Evolutionary conservation across 2,888 invertebrate species (phyloP), one percentile per base, ranked within the genome.

Genomic region (Julus scandinavius): DNA sequence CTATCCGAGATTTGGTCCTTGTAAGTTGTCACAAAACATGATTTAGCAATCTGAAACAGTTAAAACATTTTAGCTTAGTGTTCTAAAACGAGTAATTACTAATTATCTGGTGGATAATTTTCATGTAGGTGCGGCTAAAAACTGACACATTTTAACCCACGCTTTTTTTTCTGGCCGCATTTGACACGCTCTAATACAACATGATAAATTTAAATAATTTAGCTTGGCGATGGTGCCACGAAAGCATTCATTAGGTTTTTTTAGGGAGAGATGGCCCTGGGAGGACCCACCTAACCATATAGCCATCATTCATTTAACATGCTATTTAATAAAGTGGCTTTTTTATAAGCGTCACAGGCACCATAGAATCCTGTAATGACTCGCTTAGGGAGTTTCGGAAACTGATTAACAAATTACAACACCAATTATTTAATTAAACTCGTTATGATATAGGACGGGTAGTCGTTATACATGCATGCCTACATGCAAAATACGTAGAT

Each of bases 311-410:
- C 72, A 72, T 72, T 72, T 20, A 72, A 72, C 11, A 11, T 72
- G 72, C 72, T 72, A 72, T 72, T 72, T 72, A 72, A 72, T 72
- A 72, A 72, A 72, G 72, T 72, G 72, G 72, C 72, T 72, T 72
- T 45, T 72, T 72, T 72, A 72, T 72, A 72, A 72, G 20, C 29
- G 72, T 20, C 20, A 20, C 72, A 72, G 72, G 29, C 72, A 72
- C 20, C 72, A 29, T 20, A 29, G 5, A 20, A 20, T 29, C 20
- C 20, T 72, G 7, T 72, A 72, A 72, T 72, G 72, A 72, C 72
- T 72, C 72, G 72, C 72, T 72, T 29, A 20, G 72, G 72, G 72
- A 72, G 72, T 72, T 72, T 72, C 72, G 72, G 72, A 72, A 72
- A 72, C 72, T 72, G 72, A 72, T 72, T 72, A 72, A 72, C 72